phyloP scores from a whole-genome alignment of 1,140 invertebrate species.

The Acromyrmex charruanus region DNA sequence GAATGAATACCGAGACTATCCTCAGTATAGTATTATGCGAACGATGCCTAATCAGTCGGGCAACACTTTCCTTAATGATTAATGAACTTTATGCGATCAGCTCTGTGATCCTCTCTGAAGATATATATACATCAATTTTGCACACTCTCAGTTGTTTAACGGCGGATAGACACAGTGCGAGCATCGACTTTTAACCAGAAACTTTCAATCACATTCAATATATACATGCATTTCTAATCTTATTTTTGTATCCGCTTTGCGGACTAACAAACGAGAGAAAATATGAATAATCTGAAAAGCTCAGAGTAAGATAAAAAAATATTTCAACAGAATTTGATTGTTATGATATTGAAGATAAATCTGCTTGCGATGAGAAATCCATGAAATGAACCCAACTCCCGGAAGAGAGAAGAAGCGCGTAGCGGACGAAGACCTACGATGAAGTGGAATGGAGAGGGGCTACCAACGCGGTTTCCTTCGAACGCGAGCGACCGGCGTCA shows the following conservation, averaged over 20 bases:
- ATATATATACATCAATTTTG: slow-evolving; percentile 30
- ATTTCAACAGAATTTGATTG: background rate
- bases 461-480: slow-evolving; percentile 66
- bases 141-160: slow-evolving; percentile 40
- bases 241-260: background rate
- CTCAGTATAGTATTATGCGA: slow-evolving; percentile 4
- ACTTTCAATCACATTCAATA: slow-evolving; percentile 28
- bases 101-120: slow-evolving; percentile 19
- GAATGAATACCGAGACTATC: slow-evolving; percentile 34
- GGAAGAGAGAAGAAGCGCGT: slow-evolving; percentile 61
- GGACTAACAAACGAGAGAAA: background rate
- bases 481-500: slow-evolving; percentile 33
- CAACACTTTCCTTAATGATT: slow-evolving; percentile 56
- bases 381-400: slow-evolving; percentile 48
- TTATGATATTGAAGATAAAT: background rate
- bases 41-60: slow-evolving; percentile 38
- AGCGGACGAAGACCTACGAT: slow-evolving; percentile 33
- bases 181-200: background rate
- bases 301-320: background rate
- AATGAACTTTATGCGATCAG: slow-evolving; percentile 43
- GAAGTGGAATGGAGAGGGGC: slow-evolving; percentile 36
- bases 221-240: background rate
- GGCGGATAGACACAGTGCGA: background rate
- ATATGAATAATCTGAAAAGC: background rate
- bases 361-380: slow-evolving; percentile 13